Base-by-base conservation (phyloP, 2,888 invertebrate genomes). In the Zonitis immaculata region DNA sequence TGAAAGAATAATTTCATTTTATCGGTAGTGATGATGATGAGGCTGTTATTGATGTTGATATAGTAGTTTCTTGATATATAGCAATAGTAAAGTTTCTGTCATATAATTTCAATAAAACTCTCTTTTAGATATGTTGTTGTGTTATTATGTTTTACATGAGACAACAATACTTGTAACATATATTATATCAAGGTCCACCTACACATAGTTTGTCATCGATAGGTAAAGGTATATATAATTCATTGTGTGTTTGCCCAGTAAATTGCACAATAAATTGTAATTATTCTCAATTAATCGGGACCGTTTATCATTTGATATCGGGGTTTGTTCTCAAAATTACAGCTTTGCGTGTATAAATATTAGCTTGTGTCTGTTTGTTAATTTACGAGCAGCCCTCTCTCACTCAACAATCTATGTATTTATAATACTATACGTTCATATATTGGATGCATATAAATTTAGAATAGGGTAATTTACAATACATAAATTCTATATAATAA, bases 331-430 rank as follows among this genome's bases (percentile, higher is more conserved):
- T 54, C 51, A 54, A 54, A 54, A 54, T 54, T 54, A 54, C 54
- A 54, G 54, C 54, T 51, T 54, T 54, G 54, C 48, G 54, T 54
- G 54, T 47, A 54, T 54, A 54, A 54, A 54, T 54, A 54, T 54
- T 54, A 51, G 54, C 54, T 45, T 18, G 44, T 51, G 54, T 54
- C 54, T 54, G 54, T 54, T 50, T 46, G 47, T 30, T 42, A 51
- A 54, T 54, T 54, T 54, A 54, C 47, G 54, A 47, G 43, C 35
- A 47, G 43, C 35, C 30, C 45, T 20, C 50, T 45, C 51, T 32
- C 47, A 35, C 7, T 20, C 9, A 32, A 9, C 20, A 18, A 11
- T 39, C 39, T 39, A 20, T 39, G 9, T 18, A 32, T 16, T 2
- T 16, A 35, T 16, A n/a, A n/a, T n/a, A n/a, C n/a, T n/a, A n/a